Percentiles rank a stretch among this genome's conserved stretches.
Evolutionary conservation across 1,140 invertebrate species (phyloP).

Genomic region (Brachionus angularis): DNA sequence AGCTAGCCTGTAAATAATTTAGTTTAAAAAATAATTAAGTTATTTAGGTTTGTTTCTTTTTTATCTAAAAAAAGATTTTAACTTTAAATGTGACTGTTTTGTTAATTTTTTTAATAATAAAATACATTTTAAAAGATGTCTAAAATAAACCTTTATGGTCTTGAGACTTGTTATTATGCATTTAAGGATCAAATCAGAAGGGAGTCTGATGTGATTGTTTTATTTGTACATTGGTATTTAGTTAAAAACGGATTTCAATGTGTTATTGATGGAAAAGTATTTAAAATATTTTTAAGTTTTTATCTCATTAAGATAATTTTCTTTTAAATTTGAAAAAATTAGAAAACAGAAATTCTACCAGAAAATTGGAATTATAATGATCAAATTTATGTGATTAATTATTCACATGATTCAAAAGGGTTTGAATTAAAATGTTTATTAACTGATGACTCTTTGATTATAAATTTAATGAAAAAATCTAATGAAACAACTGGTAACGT

Average conservation of each 20-base stretch:
- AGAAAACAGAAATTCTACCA: slow-evolving; percentile 34
- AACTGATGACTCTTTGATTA: background rate
- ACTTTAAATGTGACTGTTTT: no score
- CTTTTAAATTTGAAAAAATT: background rate
- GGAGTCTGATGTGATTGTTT: slow-evolving; percentile 21
- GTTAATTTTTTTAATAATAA: no score
- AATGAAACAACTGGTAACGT: slow-evolving; percentile 4
- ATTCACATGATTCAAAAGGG: slow-evolving; percentile 33
- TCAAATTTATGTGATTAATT: slow-evolving; percentile 13
- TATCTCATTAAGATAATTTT: no score
- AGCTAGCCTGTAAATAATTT: no score
- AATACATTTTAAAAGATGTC: background rate
- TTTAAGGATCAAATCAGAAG: slow-evolving; percentile 17
- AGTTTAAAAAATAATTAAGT: no score
- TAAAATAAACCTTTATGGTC: background rate
- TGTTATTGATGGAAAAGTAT: slow-evolving; percentile 25
- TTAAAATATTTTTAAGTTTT: slow-evolving; percentile 2
- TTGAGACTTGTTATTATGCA: slow-evolving; percentile 4
- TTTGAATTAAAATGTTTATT: slow-evolving; percentile 1
- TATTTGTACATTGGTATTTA: slow-evolving; percentile 34
- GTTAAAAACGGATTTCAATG: slow-evolving; percentile 8
- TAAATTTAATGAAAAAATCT: slow-evolving; percentile 39
- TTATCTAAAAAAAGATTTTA: no score
- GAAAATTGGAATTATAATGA: slow-evolving; percentile 11
- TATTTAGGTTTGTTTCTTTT: no score